Base-by-base conservation (phyloP, 2,797 vertebrate genomes). In the Mormyrus hasselquistii region DNA sequence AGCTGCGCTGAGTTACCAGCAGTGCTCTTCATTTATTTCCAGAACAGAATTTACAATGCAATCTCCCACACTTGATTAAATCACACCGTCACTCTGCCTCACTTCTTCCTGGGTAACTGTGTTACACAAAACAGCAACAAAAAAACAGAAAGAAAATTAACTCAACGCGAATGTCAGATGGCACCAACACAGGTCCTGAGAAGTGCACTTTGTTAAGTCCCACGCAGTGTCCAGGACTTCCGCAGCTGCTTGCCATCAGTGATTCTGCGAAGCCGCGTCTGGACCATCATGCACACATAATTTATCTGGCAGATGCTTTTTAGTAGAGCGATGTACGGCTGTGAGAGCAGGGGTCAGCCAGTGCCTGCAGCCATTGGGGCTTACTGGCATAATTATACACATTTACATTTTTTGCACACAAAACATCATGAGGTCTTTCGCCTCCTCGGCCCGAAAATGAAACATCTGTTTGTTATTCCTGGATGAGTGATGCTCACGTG, bases 51-150 rank as follows among this genome's bases (percentile, higher is more conserved):
- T 76, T 38, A 50, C 83, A 53, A 82, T 49, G 57, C 82, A 53
- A 90, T 86, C 88, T 73, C 47, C 73, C 55, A 44, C n/a, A 76
- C 57, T 86, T 88, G 85, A 88, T 88, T 88, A 86, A 90, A 90
- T 88, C 83, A 38, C 55, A 59, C 88, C 84, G 7, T 82, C 29
- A 55, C 88, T 87, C 55, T 44, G 47, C 73, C 4, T 53, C 76
- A 12, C 22, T 52, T 12, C 87, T 29, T n/a, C 50, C 47, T 76
- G 62, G 34, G 14, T 88, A 50, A 69, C 41, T 52, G 69, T 55
- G 49, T 50, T 49, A 53, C 44, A 65, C 69, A 90, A 65, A 89
- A 83, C 8, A 79, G 12, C 73, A 79, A n/a, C 55, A 79, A 57
- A 22, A 52, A 90, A 52, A 53, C 49, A 55, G 38, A 50, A 34